Base-by-base conservation (phyloP, 1,140 invertebrate genomes). In the Hypothenemus hampei region DNA sequence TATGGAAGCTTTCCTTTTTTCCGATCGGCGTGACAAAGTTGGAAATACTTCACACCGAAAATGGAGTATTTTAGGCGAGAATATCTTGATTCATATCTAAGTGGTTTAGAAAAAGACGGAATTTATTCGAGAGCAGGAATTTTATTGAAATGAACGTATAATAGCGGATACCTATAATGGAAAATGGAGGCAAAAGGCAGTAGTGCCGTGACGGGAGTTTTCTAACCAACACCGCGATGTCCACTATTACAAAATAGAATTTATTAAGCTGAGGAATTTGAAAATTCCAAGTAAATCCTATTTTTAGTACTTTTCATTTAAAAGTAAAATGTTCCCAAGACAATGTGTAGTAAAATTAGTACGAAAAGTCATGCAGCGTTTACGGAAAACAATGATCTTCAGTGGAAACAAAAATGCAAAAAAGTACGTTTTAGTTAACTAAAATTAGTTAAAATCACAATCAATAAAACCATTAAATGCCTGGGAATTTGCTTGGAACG, bases 271-370 rank as follows among this genome's bases (percentile, higher is more conserved):
- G n/a, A n/a, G n/a, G n/a, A n/a, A n/a, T n/a, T 37, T 16, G 7
- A 15, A n/a, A 13, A 8, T 37, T 10, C 16, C 1, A n/a, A 37
- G 18, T 15, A 15, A 37, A 15, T 16, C 18, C 11, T 15, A n/a
- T 37, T 37, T 15, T 37, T 16, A 13, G 18, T 37, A n/a, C n/a
- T 16, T 37, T 37, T 37, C 11, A 37, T 13, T 8, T n/a, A n/a
- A n/a, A n/a, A n/a, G 2, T 11, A 79, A 51, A 87, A 92, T 69
- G 73, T 78, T 15, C 91, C 89, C 89, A 84, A 86, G 19, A 18
- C 43, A 40, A 41, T 61, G 47, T 53, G 22, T 47, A 4, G 22
- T 37, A 6, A 50, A 26, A 19, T 4, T 50, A 19, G 36, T 50
- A 4, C 39, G 47, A 18, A 50, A 50, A 40, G 18, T 50, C 7